These are phyloP conservation scores for Podilymbus podiceps DNA, from an alignment of 2,113 vertebrate genomes.

Conservation along the genomic window DNA sequence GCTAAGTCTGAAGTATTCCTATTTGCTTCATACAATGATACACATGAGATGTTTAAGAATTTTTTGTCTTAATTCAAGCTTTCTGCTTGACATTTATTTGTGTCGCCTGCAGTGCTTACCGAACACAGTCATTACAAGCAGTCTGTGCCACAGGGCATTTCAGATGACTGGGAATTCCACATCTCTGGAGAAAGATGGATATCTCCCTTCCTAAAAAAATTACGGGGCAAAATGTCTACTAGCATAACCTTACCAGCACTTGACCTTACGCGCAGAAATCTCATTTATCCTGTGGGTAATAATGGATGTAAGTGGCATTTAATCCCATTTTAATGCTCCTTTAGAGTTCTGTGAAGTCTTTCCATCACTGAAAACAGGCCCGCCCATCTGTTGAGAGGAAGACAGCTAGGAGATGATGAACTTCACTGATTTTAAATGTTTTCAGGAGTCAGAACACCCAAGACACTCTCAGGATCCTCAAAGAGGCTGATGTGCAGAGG, in stretches of 20 bases:
- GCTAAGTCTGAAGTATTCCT: background rate
- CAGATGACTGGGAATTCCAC: background rate
- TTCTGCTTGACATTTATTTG: background rate
- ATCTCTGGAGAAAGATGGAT: background rate
- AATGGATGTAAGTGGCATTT: background rate
- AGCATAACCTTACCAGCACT: background rate
- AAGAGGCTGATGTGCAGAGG: background rate
- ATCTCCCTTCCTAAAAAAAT: background rate
- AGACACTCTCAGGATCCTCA: fast-evolving
- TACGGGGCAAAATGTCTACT: background rate
- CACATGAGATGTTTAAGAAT: background rate
- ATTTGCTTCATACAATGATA: background rate
- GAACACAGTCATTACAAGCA: background rate
- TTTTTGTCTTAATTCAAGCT: conserved; percentile 1
- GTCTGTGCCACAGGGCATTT: background rate
- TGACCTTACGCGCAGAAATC: background rate
- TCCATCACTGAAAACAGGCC: background rate
- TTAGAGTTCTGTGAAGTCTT: background rate
- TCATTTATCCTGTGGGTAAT: background rate
- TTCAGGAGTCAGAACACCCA: background rate
- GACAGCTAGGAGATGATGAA: background rate
- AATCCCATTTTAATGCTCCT: background rate
- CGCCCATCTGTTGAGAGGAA: background rate
- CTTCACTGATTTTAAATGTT: background rate
- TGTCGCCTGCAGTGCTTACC: background rate